A percentile compares a stretch with the other conserved stretches of the same genome.
Conservation (phyloP, 2,113 vertebrate species). For the Cinclus cinclus region DNA sequence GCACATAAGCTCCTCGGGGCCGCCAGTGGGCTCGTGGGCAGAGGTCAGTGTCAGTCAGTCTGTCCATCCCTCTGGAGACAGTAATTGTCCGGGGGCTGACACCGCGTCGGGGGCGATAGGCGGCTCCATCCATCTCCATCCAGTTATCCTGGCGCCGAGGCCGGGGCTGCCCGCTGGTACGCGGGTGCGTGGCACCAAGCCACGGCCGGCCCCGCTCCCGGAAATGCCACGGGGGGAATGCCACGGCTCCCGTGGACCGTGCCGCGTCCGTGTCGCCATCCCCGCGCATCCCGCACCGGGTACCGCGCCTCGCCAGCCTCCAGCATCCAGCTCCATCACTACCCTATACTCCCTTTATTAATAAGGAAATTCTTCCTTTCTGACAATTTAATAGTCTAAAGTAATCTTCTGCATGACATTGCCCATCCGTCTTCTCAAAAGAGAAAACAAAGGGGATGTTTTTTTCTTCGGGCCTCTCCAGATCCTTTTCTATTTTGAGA, state of each 20-base stretch:
- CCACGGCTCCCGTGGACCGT: neutral
- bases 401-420: slow-evolving; percentile 91
- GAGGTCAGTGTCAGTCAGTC: slow-evolving; percentile 77
- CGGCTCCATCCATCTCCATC: slow-evolving; percentile 81
- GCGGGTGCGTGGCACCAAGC: neutral
- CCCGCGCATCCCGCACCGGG: neutral
- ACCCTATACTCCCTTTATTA: slow-evolving; percentile 77
- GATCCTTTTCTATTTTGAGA: slow-evolving; percentile 86
- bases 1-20: slow-evolving; percentile 63
- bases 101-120: slow-evolving; percentile 62
- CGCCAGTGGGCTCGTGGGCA: slow-evolving; percentile 63
- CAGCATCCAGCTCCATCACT: slow-evolving; percentile 80
- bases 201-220: neutral
- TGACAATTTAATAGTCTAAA: slow-evolving; percentile 95
- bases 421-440: slow-evolving; percentile 89
- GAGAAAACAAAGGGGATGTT: slow-evolving; percentile 84
- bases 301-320: neutral
- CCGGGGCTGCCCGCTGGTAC: slow-evolving; percentile 6
- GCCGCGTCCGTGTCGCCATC: slow-evolving; percentile 28
- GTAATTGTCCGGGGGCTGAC: slow-evolving; percentile 81
- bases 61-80: slow-evolving; percentile 77
- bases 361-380: slow-evolving; percentile 87
- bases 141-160: slow-evolving; percentile 70
- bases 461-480: slow-evolving; percentile 75
- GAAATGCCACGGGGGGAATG: neutral